phyloP scores from a whole-genome alignment of 2,797 vertebrate genomes.

The Carduelis carduelis region DNA sequence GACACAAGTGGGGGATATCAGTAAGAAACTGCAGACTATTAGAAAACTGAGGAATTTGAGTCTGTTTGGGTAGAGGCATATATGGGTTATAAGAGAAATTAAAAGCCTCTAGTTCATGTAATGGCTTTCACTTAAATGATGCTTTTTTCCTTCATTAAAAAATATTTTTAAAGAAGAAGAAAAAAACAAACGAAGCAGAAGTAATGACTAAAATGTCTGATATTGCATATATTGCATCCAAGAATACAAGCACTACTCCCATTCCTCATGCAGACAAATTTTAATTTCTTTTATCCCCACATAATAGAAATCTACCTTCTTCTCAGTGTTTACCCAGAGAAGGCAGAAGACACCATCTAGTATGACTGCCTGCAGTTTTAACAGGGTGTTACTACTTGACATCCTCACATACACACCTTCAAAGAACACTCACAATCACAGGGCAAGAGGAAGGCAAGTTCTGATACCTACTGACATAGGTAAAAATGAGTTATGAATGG shows the following conservation, averaged over 20 bases:
- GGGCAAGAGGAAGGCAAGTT: not conserved
- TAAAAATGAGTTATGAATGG: not conserved
- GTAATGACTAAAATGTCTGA: not conserved
- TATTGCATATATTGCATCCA: not conserved
- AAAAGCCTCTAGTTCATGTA: not conserved
- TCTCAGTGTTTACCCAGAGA: not conserved
- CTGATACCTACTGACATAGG: not conserved
- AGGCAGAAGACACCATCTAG: not conserved
- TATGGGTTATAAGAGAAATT: not conserved
- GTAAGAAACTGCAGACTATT: not conserved
- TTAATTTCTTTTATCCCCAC: not conserved
- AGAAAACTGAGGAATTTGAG: not conserved
- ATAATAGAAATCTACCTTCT: not conserved
- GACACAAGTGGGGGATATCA: not conserved
- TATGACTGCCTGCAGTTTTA: not conserved
- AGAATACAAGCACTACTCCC: not conserved
- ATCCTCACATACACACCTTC: not conserved
- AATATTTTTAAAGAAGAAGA: not conserved
- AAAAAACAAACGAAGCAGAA: not conserved
- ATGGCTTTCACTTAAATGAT: not conserved
- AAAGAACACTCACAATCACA: not conserved
- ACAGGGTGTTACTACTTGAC: not conserved
- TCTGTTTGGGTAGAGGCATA: not conserved
- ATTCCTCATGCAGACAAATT: not conserved
- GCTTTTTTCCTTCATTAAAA: not conserved